Evolutionary conservation across 1,140 invertebrate species (phyloP).

Genomic region (Teleopsis dalmanni): DNA sequence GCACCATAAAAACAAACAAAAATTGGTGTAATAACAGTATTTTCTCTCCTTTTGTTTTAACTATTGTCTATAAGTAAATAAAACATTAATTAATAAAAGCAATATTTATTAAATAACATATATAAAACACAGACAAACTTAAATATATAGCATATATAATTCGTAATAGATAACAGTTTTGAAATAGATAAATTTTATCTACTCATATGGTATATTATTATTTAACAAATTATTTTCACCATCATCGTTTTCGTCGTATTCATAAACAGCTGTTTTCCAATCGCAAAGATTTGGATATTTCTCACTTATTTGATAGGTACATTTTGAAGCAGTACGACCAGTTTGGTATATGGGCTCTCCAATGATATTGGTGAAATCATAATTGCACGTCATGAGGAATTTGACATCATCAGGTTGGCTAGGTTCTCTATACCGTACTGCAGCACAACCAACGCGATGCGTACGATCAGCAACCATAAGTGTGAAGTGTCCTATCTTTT

Average conservation of each 20-base stretch:
- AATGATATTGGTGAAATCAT: slow-evolving; percentile 33
- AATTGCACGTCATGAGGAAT: slow-evolving; percentile 36
- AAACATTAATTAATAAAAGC: too few relatives aligned
- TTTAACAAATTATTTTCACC: slow-evolving; percentile 11
- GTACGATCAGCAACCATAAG: slow-evolving; percentile 29
- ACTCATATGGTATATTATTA: slow-evolving; percentile 3
- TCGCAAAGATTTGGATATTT: slow-evolving; percentile 30
- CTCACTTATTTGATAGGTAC: slow-evolving; percentile 18
- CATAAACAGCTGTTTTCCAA: slow-evolving; percentile 17
- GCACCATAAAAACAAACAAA: too few relatives aligned
- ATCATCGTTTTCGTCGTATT: slow-evolving; percentile 22
- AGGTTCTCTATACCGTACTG: slow-evolving; percentile 21
- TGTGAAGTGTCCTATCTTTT: slow-evolving; percentile 37
- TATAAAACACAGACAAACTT: too few relatives aligned
- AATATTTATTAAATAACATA: too few relatives aligned
- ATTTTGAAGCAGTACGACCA: slow-evolving; percentile 27
- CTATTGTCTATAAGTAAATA: not conserved
- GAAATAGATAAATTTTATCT: not conserved
- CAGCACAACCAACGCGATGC: slow-evolving; percentile 34
- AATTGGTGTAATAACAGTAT: not conserved
- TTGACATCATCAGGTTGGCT: slow-evolving; percentile 7
- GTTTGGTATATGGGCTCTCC: slow-evolving; percentile 26
- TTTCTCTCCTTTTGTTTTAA: not conserved
- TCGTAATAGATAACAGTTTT: not conserved
- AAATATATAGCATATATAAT: too few relatives aligned